Percentiles rank a stretch among this genome's conserved stretches.
Conservation (phyloP, 2,888 invertebrate species). For the Campoplex capitator region DNA sequence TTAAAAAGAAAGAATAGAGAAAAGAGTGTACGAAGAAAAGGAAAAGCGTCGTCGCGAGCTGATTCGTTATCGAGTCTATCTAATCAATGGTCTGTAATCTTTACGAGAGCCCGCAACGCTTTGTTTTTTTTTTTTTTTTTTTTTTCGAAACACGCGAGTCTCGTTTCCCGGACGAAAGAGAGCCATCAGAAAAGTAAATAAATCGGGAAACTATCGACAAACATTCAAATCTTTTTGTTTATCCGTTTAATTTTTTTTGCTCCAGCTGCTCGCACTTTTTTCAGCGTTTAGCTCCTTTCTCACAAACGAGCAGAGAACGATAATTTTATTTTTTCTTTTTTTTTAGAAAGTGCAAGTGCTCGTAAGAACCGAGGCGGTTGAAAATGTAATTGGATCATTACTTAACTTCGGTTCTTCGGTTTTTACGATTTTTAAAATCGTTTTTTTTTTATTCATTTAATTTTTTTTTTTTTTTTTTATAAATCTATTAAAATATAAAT, state of each 20-base stretch:
- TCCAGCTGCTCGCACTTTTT: not conserved
- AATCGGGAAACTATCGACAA: too few relatives aligned
- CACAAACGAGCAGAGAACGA: not conserved
- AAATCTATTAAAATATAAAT: too few relatives aligned
- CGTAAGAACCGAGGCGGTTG: not conserved
- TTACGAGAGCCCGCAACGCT: slow-evolving; percentile 34
- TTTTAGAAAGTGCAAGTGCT: not conserved
- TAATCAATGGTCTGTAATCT: slow-evolving; percentile 55
- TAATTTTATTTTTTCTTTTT: not conserved
- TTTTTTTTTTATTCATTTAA: too few relatives aligned
- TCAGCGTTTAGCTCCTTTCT: not conserved
- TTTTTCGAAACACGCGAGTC: slow-evolving; percentile 32
- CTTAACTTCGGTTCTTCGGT: not conserved
- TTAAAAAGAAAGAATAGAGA: slow-evolving; percentile 35
- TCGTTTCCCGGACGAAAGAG: not conserved
- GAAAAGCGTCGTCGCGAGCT: slow-evolving; percentile 41
- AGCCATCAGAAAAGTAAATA: too few relatives aligned
- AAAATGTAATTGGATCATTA: not conserved
- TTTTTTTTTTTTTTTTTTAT: too few relatives aligned
- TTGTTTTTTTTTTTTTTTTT: slow-evolving; percentile 22
- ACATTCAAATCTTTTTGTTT: not conserved
- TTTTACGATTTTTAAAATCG: not conserved
- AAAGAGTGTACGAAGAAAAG: slow-evolving; percentile 26
- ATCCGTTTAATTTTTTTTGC: not conserved
- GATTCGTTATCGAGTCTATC: slow-evolving; percentile 54